Evolutionary conservation across 1,140 invertebrate genomes (phyloP).

Genomic region (Aleiodes sp.): DNA sequence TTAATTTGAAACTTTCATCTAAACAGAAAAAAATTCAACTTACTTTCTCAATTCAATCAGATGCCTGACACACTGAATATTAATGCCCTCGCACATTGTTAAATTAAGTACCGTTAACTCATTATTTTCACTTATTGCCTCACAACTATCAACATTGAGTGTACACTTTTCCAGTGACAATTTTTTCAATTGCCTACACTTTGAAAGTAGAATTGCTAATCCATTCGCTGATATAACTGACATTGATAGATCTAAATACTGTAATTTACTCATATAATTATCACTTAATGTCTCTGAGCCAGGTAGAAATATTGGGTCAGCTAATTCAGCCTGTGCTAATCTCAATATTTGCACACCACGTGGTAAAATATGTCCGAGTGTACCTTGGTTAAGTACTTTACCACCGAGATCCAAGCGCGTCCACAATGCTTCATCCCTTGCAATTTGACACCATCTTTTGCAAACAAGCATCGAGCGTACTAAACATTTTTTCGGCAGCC

Average conservation of each 20-base stretch:
- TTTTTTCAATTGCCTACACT: slow-evolving; percentile 79
- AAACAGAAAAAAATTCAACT: slow-evolving; percentile 40
- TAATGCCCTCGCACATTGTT: slow-evolving; percentile 76
- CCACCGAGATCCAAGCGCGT: slow-evolving; percentile 80
- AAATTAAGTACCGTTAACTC: slow-evolving; percentile 79
- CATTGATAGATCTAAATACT: slow-evolving; percentile 88
- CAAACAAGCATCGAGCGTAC: slow-evolving; percentile 67
- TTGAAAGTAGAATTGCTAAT: slow-evolving; percentile 72
- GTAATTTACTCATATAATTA: slow-evolving; percentile 67
- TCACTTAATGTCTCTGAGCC: slow-evolving; percentile 52
- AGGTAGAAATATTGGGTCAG: slow-evolving; percentile 66
- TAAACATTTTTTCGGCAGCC: slow-evolving; percentile 81
- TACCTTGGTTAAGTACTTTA: slow-evolving; percentile 72
- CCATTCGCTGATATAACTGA: slow-evolving; percentile 70
- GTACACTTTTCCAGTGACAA: slow-evolving; percentile 83
- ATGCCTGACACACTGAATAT: slow-evolving; percentile 68
- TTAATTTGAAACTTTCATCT: no score
- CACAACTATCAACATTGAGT: slow-evolving; percentile 72
- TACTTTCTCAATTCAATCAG: slow-evolving; percentile 74
- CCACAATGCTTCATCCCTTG: slow-evolving; percentile 86
- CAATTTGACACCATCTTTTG: slow-evolving; percentile 77
- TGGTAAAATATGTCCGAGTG: slow-evolving; percentile 75
- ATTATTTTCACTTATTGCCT: slow-evolving; percentile 73
- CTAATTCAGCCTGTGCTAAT: slow-evolving; percentile 77
- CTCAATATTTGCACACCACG: slow-evolving; percentile 79